phyloP scores from a whole-genome alignment of 2,888 invertebrate genomes.

The Amphipoea lucens region DNA sequence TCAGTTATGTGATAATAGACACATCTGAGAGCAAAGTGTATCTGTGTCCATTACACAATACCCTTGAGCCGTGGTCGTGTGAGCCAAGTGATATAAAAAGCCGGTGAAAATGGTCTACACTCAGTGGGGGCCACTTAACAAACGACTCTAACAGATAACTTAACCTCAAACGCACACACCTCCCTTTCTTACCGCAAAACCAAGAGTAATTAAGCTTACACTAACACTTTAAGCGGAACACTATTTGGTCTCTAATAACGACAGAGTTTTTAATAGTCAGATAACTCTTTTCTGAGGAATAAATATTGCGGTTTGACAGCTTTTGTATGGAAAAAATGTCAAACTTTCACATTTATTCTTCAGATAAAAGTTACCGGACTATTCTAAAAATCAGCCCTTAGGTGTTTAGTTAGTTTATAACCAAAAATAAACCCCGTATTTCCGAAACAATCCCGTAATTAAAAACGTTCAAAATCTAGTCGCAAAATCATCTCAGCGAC shows the following conservation, averaged over 20 bases:
- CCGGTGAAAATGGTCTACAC: conserved; percentile 36
- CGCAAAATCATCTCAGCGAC: no score
- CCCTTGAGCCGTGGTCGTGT: conserved; percentile 10
- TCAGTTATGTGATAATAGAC: conserved; percentile 30
- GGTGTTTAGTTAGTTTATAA: not conserved
- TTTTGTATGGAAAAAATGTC: no score
- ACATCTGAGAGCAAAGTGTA: conserved; percentile 22
- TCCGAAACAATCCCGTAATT: no score
- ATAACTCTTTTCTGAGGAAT: no score
- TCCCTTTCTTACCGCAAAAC: conserved; percentile 29
- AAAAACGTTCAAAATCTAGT: no score
- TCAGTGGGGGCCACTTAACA: conserved; percentile 33
- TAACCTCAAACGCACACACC: conserved; percentile 22
- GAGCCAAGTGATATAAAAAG: conserved; percentile 41
- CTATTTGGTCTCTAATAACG: not conserved
- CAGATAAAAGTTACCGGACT: no score
- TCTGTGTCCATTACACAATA: conserved; percentile 40
- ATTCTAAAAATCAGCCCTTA: not conserved
- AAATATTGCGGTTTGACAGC: no score
- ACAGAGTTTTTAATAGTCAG: no score
- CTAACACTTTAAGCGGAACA: conserved; percentile 5
- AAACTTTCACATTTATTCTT: no score
- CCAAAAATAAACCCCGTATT: not conserved
- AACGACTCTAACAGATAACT: conserved; percentile 42
- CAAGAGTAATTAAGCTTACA: conserved; percentile 37